Conservation (phyloP, 2,888 invertebrate genomes). For the Bugulina stolonifera region DNA sequence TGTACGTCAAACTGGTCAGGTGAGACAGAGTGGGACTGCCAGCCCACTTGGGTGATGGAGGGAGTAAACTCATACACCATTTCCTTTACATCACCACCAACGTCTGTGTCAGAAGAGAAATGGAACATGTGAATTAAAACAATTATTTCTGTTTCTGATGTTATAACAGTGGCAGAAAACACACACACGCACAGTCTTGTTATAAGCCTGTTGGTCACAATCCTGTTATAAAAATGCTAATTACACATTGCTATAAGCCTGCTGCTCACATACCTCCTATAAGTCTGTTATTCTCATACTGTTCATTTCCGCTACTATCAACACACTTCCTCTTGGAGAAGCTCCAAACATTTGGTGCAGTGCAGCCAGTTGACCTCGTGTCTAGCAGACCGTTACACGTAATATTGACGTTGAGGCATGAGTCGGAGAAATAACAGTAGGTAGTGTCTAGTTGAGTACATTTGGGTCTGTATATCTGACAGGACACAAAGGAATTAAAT, state of each 20-base stretch:
- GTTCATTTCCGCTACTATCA: background rate
- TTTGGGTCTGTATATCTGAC: slow-evolving; percentile 10
- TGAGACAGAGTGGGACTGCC: slow-evolving; percentile 4
- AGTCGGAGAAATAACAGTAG: slow-evolving; percentile 21
- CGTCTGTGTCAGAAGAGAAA: too few relatives aligned
- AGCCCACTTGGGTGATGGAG: background rate
- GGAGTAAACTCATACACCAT: slow-evolving; percentile 16
- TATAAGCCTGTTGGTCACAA: too few relatives aligned
- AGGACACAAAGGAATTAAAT: too few relatives aligned
- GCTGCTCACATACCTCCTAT: background rate
- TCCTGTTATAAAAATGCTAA: too few relatives aligned
- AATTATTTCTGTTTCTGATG: too few relatives aligned
- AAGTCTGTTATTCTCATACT: background rate
- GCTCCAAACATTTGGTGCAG: slow-evolving; percentile 2
- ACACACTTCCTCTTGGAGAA: slow-evolving; percentile 20
- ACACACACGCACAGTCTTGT: too few relatives aligned
- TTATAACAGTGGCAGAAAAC: too few relatives aligned
- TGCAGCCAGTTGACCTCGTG: background rate
- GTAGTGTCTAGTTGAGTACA: background rate
- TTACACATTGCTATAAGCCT: too few relatives aligned
- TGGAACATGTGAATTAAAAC: too few relatives aligned
- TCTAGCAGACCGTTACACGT: slow-evolving; percentile 8
- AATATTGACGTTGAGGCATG: slow-evolving; percentile 7
- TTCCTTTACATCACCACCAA: background rate
- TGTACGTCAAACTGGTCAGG: background rate